Evolutionary conservation across 2,888 invertebrate species (phyloP).

Genomic region (Patella pellucida): DNA sequence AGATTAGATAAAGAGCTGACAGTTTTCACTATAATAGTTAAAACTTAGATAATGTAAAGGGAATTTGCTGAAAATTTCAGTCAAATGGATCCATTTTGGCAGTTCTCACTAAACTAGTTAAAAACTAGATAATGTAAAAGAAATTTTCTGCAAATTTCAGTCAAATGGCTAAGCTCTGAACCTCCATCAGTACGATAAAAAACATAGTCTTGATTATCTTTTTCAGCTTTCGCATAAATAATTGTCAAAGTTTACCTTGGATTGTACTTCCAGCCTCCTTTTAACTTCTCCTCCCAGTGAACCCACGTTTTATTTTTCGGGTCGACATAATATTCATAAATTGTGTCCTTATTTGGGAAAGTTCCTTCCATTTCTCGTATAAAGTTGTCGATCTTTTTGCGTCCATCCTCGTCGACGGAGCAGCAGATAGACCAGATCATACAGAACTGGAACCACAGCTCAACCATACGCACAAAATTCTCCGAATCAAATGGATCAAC

Average conservation of each 20-base stretch:
- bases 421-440: conserved; percentile 72
- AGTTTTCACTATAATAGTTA: too few species aligned
- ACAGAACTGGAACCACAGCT: conserved; percentile 72
- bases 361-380: conserved; percentile 71
- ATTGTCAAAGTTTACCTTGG: conserved; percentile 72
- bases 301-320: conserved; percentile 79
- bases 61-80: too few species aligned
- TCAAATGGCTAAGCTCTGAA: too few species aligned
- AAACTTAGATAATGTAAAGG: too few species aligned
- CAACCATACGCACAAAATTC: conserved; percentile 67
- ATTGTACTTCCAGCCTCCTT: conserved; percentile 82
- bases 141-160: too few species aligned
- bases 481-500: conserved; percentile 66
- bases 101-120: too few species aligned
- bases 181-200: too few species aligned
- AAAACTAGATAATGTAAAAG: too few species aligned
- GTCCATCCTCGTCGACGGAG: conserved; percentile 71
- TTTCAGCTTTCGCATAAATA: too few species aligned
- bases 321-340: conserved; percentile 92
- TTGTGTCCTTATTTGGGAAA: conserved; percentile 88
- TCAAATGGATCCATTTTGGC: too few species aligned
- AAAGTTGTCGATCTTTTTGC: conserved; percentile 72
- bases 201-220: too few species aligned
- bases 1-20: too few species aligned
- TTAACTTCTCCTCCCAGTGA: conserved; percentile 85